These are phyloP conservation scores for Axis porcinus DNA, from an alignment of 2,113 vertebrate genomes.

Conservation along the genomic window DNA sequence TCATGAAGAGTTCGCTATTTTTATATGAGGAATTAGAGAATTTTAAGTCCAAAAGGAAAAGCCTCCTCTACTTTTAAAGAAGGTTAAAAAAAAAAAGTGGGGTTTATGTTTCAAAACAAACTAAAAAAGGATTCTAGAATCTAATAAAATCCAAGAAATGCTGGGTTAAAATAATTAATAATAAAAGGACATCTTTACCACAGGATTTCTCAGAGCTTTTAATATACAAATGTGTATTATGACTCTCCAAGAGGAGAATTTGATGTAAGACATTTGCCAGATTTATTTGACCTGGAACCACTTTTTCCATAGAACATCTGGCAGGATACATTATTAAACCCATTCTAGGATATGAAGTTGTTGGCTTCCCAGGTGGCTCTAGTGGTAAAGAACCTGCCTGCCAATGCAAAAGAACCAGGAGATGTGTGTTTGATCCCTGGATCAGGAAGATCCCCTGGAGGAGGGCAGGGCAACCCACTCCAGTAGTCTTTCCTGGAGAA, in stretches of 20 bases:
- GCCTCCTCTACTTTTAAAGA: neutral
- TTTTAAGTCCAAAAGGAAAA: neutral
- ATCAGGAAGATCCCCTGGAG: neutral
- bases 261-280: neutral
- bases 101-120: neutral
- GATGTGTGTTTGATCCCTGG: neutral
- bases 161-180: neutral
- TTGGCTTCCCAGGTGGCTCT: neutral
- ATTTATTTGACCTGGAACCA: neutral
- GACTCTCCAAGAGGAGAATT: neutral
- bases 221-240: neutral
- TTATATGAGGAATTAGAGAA: neutral
- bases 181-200: neutral
- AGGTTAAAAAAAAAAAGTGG: neutral
- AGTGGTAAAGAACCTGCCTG: neutral
- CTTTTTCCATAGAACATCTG: neutral
- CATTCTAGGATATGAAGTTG: neutral
- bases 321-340: neutral
- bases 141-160: neutral
- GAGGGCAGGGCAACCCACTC: neutral
- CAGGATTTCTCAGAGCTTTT: neutral
- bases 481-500: neutral
- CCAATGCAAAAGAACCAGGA: neutral
- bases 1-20: neutral
- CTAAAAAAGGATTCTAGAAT: neutral